Base-by-base conservation (phyloP, 2,113 vertebrate genomes). In the Siniperca chuatsi region DNA sequence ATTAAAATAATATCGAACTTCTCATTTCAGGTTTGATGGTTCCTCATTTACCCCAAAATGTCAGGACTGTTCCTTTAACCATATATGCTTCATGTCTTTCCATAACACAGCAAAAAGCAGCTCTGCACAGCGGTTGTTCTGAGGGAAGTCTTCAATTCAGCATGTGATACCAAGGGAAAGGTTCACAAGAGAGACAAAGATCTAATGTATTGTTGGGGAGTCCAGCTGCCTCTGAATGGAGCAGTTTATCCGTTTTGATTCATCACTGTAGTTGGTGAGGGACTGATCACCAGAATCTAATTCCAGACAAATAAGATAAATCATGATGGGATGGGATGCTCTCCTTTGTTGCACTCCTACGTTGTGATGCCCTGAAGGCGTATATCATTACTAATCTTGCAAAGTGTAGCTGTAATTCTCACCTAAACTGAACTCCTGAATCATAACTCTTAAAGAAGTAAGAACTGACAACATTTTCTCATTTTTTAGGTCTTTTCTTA, bases 251-350 rank as follows among this genome's bases (percentile, higher is more conserved):
- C 35, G 20, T 35, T 68, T 21, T 54, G 46, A 78, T 79, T 58
- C 4, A 70, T 79, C 58, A 50, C 75, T 65, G 50, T 15, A 33
- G 40, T 8, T 37, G 40, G 2, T 44, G 67, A 81, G 52, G 60
- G 33, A 86, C 54, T 73, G 83, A 83, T 86, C 67, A 16, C 46
- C 37, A 25, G 6, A 58, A 67, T 73, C 8, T 48, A 74, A 81
- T 69, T 57, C 58, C 58, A 79, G 55, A 68, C 75, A 67, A 78
- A 78, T 75, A 33, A 65, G 70, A 71, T 78, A 23, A 83, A 58
- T 86, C 67, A 42, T 1, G 68, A 48, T 11, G n/a, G 55, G 23
- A 55, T 29, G 35, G n/a, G 67, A 72, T 20, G 11, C 44, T 66
- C 16, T n/a, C 13, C n/a, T 60, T 21, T 75, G 65, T 72, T 78